These are phyloP conservation scores for Ptilodon capucinus DNA, from an alignment of 2,888 invertebrate genomes.

Conservation along the genomic window DNA sequence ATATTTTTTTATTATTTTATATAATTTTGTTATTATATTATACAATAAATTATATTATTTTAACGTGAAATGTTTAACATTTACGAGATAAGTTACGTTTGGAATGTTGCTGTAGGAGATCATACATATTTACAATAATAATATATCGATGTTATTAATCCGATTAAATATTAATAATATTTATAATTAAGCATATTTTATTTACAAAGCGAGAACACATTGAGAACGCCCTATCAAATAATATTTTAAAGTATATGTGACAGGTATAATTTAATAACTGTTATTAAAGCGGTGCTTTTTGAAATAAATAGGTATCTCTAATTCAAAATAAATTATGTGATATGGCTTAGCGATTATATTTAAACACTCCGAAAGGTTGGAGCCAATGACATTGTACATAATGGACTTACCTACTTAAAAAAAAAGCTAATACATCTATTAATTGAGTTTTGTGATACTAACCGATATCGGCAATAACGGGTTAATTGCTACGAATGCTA, in stretches of 20 bases:
- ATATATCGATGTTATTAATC: background rate
- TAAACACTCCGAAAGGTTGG: too few relatives aligned
- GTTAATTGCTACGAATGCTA: background rate
- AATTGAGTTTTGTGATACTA: background rate
- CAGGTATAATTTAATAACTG: too few relatives aligned
- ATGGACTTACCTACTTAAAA: too few relatives aligned
- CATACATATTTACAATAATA: constrained; percentile 52
- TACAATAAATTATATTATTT: constrained; percentile 3
- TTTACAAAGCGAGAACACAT: constrained; percentile 3
- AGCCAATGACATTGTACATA: too few relatives aligned
- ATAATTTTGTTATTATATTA: constrained; percentile 2
- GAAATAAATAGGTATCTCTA: too few relatives aligned
- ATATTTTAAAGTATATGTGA: background rate
- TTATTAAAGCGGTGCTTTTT: too few relatives aligned
- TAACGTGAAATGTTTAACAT: constrained; percentile 58
- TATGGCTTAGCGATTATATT: too few relatives aligned
- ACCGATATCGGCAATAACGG: background rate
- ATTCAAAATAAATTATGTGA: too few relatives aligned
- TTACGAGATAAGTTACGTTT: constrained; percentile 45
- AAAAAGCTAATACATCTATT: too few relatives aligned
- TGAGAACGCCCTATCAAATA: background rate
- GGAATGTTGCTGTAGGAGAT: constrained; percentile 78
- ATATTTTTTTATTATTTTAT: background rate
- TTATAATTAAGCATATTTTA: constrained; percentile 11
- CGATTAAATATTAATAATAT: constrained; percentile 2